Evolutionary conservation across 2,888 invertebrate genomes (phyloP).

Genomic region (Phyto melanocephala): DNA sequence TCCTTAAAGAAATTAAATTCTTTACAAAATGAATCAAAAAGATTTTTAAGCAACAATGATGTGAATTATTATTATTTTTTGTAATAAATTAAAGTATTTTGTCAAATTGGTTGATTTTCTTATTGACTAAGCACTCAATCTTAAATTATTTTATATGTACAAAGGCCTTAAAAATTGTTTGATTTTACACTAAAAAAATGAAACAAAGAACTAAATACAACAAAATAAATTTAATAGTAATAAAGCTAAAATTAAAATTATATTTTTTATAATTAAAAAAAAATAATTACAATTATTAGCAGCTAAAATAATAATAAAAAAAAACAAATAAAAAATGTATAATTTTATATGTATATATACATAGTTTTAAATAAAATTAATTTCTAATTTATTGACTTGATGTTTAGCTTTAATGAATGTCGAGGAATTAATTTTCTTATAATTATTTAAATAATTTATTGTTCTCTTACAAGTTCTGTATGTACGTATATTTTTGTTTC

Average conservation of each 20-base stretch:
- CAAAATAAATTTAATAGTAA: slow-evolving; percentile 27
- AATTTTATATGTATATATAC: not conserved
- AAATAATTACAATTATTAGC: not conserved
- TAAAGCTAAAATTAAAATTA: slow-evolving; percentile 24
- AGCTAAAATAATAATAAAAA: slow-evolving; percentile 2
- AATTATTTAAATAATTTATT: slow-evolving; percentile 21
- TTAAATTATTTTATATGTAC: slow-evolving; percentile 42
- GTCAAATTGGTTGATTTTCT: not conserved
- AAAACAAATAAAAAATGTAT: slow-evolving; percentile 6
- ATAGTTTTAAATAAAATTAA: slow-evolving; percentile 20
- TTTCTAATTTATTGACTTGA: slow-evolving; percentile 28
- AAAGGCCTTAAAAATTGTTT: slow-evolving; percentile 15
- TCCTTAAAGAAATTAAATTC: slow-evolving; percentile 1
- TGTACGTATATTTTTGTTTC: slow-evolving; percentile 26
- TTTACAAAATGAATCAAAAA: slow-evolving; percentile 1
- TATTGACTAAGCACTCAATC: slow-evolving; percentile 16
- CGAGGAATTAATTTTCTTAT: slow-evolving; percentile 18
- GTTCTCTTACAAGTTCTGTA: not conserved
- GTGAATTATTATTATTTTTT: too few relatives aligned
- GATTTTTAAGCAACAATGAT: too few relatives aligned
- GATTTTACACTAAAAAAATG: not conserved
- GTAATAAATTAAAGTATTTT: not conserved
- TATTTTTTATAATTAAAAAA: not conserved
- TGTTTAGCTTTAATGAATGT: slow-evolving; percentile 3
- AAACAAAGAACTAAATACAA: slow-evolving; percentile 11